Evolutionary conservation across 2,888 invertebrate species (phyloP), one percentile per base, ranked within the genome.

Genomic region (Cancer borealis): DNA sequence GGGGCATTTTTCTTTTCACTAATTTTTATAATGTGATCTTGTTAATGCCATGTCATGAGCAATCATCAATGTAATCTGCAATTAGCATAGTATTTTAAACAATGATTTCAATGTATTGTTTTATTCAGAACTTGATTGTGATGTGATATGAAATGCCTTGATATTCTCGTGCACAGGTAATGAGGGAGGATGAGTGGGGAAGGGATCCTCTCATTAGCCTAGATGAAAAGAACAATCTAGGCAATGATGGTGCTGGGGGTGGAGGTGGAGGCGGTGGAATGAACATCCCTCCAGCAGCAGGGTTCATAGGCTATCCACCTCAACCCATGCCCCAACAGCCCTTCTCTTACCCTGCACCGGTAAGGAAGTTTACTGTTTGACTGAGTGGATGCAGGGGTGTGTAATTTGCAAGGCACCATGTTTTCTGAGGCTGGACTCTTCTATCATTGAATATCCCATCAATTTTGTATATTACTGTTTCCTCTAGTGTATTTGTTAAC

Each of bases 271-370:
- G 95, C n/a, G 95, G 96, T 26, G 96, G 95, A 26, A 97, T 97
- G 1, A 97, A 97, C 6, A 95, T 95, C 45, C 98, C 98, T 6
- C 97, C 98, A 95, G 98, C 98, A 54, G 98, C 98, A 60, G 97
- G 92, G 14, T 94, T 95, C 60, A 89, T 93, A 21, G 93, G 93
- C 60, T 94, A 94, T 79, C 95, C 95, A 5, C 87, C 73, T n/a
- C 95, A 91, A 54, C 93, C 95, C n/a, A 90, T 91, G 92, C 47
- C 92, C 21, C 91, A 89, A 17, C 96, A 96, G 79, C 95, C 96
- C 84, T 91, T 97, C 97, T 30, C 97, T 97, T 79, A 97, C 96
- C 94, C 97, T 97, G 95, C 97, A 39, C 92, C 93, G 49, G 95
- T 95, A 93, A 92, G 93, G 88, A 46, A 73, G 84, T 92, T 84